These are phyloP conservation scores for Oikopleura albicans DNA, from an alignment of 23 tunicate genomes.

Conservation along the genomic window DNA sequence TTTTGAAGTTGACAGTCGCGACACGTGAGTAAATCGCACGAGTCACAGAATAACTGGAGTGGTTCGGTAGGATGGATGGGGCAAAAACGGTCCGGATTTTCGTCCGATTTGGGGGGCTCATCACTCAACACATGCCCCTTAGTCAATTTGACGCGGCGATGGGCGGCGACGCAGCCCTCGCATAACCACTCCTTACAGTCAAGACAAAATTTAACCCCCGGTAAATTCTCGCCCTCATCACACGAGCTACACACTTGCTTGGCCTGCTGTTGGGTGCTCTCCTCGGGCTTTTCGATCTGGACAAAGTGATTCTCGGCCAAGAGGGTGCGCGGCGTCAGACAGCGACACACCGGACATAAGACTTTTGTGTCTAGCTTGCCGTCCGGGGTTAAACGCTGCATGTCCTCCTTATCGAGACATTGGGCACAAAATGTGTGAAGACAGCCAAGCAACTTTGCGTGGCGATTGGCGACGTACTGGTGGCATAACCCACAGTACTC, in stretches of 20 bases:
- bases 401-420: slow-evolving; percentile 22
- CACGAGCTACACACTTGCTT: not conserved
- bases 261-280: not conserved
- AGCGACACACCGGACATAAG: not conserved
- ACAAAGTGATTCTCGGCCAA: not conserved
- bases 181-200: slow-evolving; percentile 37
- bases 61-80: slow-evolving; percentile 32
- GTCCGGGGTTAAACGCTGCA: not conserved
- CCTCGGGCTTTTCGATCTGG: not conserved
- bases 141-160: slow-evolving; percentile 38
- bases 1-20: slow-evolving; percentile 65
- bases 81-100: slow-evolving; percentile 17
- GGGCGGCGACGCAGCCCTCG: slow-evolving; percentile 38
- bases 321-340: not conserved
- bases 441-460: slow-evolving; percentile 36
- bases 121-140: slow-evolving; percentile 28
- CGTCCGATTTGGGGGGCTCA: not conserved
- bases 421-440: slow-evolving; percentile 40
- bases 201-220: slow-evolving; percentile 27
- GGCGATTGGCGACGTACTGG: not conserved
- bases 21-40: slow-evolving; percentile 45
- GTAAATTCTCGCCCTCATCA: not conserved
- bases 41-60: slow-evolving; percentile 45
- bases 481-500: not conserved
- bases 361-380: too few species aligned